Evolutionary conservation across 2,888 invertebrate species (phyloP).

Genomic region (Choreutis nemorana): DNA sequence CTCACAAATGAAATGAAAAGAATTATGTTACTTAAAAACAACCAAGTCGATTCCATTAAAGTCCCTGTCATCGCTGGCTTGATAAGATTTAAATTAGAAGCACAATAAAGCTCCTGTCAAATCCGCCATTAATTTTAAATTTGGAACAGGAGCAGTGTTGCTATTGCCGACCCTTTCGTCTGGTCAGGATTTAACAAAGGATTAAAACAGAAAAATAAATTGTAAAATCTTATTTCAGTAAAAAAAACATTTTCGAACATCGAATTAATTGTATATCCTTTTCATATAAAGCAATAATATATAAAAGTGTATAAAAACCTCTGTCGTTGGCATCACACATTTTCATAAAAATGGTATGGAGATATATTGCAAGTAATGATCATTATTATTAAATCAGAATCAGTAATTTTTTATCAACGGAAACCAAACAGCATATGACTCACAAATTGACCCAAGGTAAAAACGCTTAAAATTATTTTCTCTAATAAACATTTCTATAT

Average conservation of each 20-base stretch:
- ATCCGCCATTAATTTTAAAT: slow-evolving; percentile 61
- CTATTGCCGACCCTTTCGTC: slow-evolving; percentile 13
- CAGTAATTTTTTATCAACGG: background rate
- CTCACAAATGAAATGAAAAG: slow-evolving; percentile 26
- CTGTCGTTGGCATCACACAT: background rate
- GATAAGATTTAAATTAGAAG: slow-evolving; percentile 65
- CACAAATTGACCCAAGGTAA: no score
- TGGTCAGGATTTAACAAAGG: slow-evolving; percentile 4
- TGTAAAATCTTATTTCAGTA: no score
- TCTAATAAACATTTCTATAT: background rate
- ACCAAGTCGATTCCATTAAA: slow-evolving; percentile 56
- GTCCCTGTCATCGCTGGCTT: slow-evolving; percentile 58
- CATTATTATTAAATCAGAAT: background rate
- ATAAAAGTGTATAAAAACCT: slow-evolving; percentile 3
- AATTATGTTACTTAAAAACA: slow-evolving; percentile 51
- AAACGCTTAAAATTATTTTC: background rate
- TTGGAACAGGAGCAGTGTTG: slow-evolving; percentile 55
- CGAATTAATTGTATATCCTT: slow-evolving; percentile 2
- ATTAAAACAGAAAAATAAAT: slow-evolving; percentile 2
- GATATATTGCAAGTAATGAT: slow-evolving; percentile 5
- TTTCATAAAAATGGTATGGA: background rate
- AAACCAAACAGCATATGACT: slow-evolving; percentile 5
- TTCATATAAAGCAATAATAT: slow-evolving; percentile 1
- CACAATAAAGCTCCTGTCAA: slow-evolving; percentile 65
- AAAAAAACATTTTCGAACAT: slow-evolving; percentile 4